Percentiles rank a stretch among this genome's conserved stretches.
Conservation (phyloP, 2,797 vertebrate species). For the Taenioides sp. region DNA sequence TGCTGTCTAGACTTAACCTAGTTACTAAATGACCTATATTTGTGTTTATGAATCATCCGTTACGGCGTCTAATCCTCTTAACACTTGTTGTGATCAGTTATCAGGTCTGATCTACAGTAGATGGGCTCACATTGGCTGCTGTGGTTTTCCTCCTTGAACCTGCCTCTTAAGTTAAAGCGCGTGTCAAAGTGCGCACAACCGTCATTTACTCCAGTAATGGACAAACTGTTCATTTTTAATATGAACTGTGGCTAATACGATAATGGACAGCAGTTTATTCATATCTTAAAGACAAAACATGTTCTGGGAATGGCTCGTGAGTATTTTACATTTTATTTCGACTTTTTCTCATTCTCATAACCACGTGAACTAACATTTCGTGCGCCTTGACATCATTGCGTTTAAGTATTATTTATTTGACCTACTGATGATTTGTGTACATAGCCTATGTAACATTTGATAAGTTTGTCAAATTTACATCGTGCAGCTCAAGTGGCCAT, state of each 20-base stretch:
- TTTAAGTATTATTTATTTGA: background rate
- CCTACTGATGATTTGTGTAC: background rate
- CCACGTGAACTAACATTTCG: background rate
- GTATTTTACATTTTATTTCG: background rate
- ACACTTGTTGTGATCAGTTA: background rate
- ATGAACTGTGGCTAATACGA: no score
- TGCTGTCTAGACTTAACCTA: no score
- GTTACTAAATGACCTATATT: background rate
- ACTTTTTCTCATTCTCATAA: background rate
- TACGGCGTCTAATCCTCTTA: background rate
- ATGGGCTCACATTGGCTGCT: background rate
- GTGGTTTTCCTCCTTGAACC: background rate
- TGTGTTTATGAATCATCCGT: background rate
- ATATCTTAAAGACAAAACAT: background rate
- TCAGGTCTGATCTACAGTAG: background rate
- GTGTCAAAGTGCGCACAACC: background rate
- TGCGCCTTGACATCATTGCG: background rate
- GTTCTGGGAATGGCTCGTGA: background rate
- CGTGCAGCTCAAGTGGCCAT: conserved; percentile 7
- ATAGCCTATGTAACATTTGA: no score
- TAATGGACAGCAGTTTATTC: background rate
- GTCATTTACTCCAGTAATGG: background rate
- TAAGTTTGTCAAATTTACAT: background rate
- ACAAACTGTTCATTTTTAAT: background rate
- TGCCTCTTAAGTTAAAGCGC: conserved; percentile 8